Evolutionary conservation across 1,140 invertebrate genomes (phyloP), one percentile per base, ranked within the genome.

Genomic region (Physella acuta): DNA sequence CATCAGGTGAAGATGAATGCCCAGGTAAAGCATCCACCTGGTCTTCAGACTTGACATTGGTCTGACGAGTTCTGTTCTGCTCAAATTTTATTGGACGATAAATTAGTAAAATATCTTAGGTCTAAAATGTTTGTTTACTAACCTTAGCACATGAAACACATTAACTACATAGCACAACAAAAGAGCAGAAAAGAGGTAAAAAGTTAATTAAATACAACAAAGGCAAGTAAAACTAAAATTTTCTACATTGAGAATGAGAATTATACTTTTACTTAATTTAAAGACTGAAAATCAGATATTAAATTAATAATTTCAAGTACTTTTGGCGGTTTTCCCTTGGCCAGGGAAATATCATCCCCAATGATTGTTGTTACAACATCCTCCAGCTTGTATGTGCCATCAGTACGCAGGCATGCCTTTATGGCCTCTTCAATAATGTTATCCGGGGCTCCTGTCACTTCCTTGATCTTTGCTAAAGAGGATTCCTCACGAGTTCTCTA

Each of bases 381-480:
- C 52, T 80, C 77, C 28, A 82, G 61, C 44, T 82, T 75, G 61
- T 73, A 81, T 52, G 72, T 77, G 0, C 82, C 82, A 52, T 80
- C 74, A 30, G 75, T 74, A 34, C 76, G 74, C 31, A 73, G 49
- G 73, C 82, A 84, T 1, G 78, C 79, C 39, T 69, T 76, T 49
- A 82, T 80, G 14, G 82, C 82, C 65, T 78, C 73, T 28, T 75
- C 70, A 52, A 83, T 83, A 30, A 80, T 62, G 14, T 73, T 52
- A 73, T 82, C 80, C 55, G 77, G 68, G 34, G 82, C 78, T 30
- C 82, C 81, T 14, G 82, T 83, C 0, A 81, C 73, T 68, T 83
- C 82, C 60, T 78, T 76, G 17, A 83, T 77, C 55, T 64, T 69
- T 26, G 62, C 73, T 51, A 68, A 53, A 51, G 30, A 63, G 20